Evolutionary conservation across 1,140 invertebrate species (phyloP).

Genomic region (Drosophila micromelanica): DNA sequence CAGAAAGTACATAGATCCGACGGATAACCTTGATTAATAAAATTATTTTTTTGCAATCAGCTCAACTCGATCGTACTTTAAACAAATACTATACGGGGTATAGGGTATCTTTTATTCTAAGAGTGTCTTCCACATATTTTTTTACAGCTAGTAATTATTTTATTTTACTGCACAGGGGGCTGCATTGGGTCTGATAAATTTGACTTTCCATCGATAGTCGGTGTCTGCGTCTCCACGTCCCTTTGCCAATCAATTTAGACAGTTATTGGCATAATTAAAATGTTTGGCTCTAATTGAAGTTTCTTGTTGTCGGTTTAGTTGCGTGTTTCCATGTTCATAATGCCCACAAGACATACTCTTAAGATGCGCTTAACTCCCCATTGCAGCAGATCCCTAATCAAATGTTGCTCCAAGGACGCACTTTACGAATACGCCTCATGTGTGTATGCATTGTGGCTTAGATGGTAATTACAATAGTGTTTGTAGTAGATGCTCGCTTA

Average conservation of each 20-base stretch:
- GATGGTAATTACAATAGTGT: constrained; percentile 20
- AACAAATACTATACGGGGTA: neutral
- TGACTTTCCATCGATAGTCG: neutral
- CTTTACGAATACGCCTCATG: constrained; percentile 9
- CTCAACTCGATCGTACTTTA: too few species aligned
- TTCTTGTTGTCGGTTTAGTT: constrained; percentile 65
- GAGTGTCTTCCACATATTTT: neutral
- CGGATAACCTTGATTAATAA: too few species aligned
- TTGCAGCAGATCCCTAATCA: constrained; percentile 28
- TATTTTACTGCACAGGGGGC: constrained; percentile 14
- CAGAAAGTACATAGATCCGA: too few species aligned
- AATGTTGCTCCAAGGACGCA: constrained; percentile 11
- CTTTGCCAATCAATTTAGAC: neutral
- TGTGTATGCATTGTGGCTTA: constrained; percentile 5
- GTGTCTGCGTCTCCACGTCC: neutral
- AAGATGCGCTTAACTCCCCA: constrained; percentile 21
- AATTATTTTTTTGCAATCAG: too few species aligned
- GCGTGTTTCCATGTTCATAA: constrained; percentile 62
- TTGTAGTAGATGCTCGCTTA: neutral
- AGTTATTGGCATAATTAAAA: constrained; percentile 44
- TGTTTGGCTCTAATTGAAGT: constrained; percentile 72
- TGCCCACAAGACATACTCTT: constrained; percentile 51
- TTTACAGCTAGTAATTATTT: constrained; percentile 51
- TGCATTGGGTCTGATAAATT: constrained; percentile 47
- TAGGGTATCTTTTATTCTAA: neutral